Base-by-base conservation (phyloP, 2,797 vertebrate genomes). In the Pipistrellus pygmaeus region DNA sequence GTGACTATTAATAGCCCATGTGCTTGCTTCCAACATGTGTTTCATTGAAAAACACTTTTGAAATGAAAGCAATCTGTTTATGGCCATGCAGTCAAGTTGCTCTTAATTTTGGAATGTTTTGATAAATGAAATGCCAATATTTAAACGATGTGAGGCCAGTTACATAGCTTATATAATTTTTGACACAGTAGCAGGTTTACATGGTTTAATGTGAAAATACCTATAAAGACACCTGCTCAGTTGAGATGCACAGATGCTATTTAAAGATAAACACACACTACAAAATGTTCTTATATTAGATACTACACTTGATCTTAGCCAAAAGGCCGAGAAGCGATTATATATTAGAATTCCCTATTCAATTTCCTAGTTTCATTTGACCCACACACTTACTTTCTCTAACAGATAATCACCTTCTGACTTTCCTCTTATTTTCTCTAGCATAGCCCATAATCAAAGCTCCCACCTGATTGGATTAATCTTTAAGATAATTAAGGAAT, bases 1-100 rank as follows among this genome's bases (percentile, higher is more conserved):
- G 44, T 76, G 21, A 76, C 48, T 85, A 20, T 88, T 88, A 75
- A 51, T 17, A 82, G 35, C 15, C n/a, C 32, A 35, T 53, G 30
- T 20, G 9, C 38, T 90, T 73, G 27, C 20, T 35, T 80, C 27
- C 77, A 80, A 73, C 5, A 46, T 35, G 1, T 66, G 27, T 38
- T 85, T 85, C 69, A 60, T 0, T n/a, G 57, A 90, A 21, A 62
- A 73, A 90, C 41, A 76, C 88, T 88, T 90, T 89, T 78, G 53
- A 80, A 8, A 75, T 12, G 25, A 5, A 95, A 91, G 64, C 17
- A 35, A 82, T 44, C 23, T 88, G 41, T 32, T 77, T 55, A 10
- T 64, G 30, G 38, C 1, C 51, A 72, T 46, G 30, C 35, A 72
- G 41, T 88, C 57, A 88, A 80, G 91, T 57, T 90, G 20, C 5